These are phyloP conservation scores for Sapayoa aenigma DNA, from an alignment of 2,113 vertebrate species.

Conservation along the genomic window DNA sequence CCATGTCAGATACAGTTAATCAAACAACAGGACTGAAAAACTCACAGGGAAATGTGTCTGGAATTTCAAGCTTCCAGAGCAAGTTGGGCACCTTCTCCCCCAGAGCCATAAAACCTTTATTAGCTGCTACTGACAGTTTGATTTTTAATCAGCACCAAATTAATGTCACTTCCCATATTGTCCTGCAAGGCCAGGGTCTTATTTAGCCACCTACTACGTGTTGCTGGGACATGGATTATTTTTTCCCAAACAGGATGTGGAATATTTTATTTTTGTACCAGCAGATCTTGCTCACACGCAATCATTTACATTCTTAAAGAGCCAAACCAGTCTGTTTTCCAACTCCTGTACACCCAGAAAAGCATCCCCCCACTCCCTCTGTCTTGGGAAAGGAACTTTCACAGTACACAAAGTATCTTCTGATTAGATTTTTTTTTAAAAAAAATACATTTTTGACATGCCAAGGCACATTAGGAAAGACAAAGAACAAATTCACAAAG, in stretches of 20 bases:
- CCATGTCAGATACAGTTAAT: background rate
- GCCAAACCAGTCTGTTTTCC: background rate
- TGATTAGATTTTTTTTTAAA: background rate
- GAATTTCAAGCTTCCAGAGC: background rate
- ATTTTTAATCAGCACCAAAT: background rate
- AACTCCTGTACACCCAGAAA: background rate
- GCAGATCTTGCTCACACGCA: background rate
- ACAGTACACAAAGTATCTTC: background rate
- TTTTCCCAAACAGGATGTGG: background rate
- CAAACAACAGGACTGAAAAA: background rate
- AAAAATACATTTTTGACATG: background rate
- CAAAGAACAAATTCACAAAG: background rate
- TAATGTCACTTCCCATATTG: background rate
- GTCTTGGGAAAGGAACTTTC: background rate
- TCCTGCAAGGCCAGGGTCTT: background rate
- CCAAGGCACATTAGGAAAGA: background rate
- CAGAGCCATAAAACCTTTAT: fast-evolving
- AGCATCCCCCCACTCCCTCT: background rate
- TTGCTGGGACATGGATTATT: background rate
- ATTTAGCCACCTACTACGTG: background rate
- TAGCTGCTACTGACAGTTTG: background rate
- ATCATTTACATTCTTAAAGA: background rate
- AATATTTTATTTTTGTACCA: background rate
- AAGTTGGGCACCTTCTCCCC: background rate
- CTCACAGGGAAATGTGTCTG: fast-evolving